Conservation (phyloP, 2,888 invertebrate genomes). For the Mythimna vitellina region DNA sequence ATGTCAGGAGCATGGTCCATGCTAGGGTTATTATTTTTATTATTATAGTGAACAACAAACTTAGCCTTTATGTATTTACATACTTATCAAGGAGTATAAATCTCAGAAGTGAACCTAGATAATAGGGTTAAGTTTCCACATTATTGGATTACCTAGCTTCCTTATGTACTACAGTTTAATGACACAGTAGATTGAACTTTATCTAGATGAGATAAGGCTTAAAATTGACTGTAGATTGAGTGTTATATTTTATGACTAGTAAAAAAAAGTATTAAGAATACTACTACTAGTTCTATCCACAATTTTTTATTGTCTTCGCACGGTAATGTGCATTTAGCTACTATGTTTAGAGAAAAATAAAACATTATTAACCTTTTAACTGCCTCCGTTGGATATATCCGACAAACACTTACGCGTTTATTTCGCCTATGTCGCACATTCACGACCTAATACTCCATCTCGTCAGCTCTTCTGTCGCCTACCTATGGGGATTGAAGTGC, state of each 20-base stretch:
- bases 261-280: background rate
- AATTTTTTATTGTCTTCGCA: too few species aligned
- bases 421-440: too few species aligned
- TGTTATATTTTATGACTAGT: constrained; percentile 2
- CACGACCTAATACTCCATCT: too few species aligned
- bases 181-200: constrained; percentile 1
- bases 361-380: too few species aligned
- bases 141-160: constrained; percentile 63
- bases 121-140: constrained; percentile 49
- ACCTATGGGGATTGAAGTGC: too few species aligned
- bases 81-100: constrained; percentile 44
- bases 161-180: constrained; percentile 21
- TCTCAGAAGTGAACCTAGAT: constrained; percentile 60
- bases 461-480: too few species aligned
- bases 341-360: too few species aligned
- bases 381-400: too few species aligned
- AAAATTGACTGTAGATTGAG: background rate
- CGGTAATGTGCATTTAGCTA: too few species aligned
- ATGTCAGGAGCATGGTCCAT: too few species aligned
- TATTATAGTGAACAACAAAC: background rate
- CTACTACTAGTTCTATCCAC: background rate
- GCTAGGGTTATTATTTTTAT: too few species aligned
- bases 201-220: background rate
- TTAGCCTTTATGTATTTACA: constrained; percentile 21
- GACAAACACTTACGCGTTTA: too few species aligned